Percentiles rank a stretch among this genome's conserved stretches.
phyloP scores from a whole-genome alignment of 2,888 invertebrate species.

The Rotaria macrura region DNA sequence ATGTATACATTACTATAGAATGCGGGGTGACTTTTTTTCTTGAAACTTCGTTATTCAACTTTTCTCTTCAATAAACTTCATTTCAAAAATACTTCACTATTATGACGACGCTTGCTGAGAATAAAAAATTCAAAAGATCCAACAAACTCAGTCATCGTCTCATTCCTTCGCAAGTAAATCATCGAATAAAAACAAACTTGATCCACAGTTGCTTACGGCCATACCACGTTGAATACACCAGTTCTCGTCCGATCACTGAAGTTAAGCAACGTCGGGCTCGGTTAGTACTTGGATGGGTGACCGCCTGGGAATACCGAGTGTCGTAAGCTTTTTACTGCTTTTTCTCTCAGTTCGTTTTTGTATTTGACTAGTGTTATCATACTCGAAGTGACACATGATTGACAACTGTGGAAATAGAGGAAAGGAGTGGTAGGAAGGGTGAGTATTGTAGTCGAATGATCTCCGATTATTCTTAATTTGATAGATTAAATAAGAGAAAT shows the following conservation, averaged over 20 bases:
- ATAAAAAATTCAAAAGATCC: too few relatives aligned
- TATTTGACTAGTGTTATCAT: too few relatives aligned
- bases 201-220: neutral
- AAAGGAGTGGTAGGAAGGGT: too few relatives aligned
- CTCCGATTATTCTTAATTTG: too few relatives aligned
- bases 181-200: neutral
- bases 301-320: conserved; percentile 2
- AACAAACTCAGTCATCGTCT: too few relatives aligned
- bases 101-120: too few relatives aligned
- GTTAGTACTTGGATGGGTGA: conserved; percentile 1
- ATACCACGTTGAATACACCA: conserved; percentile 2
- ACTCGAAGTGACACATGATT: too few relatives aligned
- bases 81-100: neutral
- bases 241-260: neutral
- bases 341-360: too few relatives aligned
- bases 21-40: neutral
- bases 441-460: too few relatives aligned
- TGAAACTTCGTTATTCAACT: neutral
- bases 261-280: neutral
- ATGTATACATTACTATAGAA: neutral
- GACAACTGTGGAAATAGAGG: too few relatives aligned
- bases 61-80: neutral
- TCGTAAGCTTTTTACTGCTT: neutral
- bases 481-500: too few relatives aligned
- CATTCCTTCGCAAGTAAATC: too few relatives aligned